These are phyloP conservation scores for Rhinogobio ventralis DNA, from an alignment of 2,797 vertebrate genomes.

Conservation along the genomic window DNA sequence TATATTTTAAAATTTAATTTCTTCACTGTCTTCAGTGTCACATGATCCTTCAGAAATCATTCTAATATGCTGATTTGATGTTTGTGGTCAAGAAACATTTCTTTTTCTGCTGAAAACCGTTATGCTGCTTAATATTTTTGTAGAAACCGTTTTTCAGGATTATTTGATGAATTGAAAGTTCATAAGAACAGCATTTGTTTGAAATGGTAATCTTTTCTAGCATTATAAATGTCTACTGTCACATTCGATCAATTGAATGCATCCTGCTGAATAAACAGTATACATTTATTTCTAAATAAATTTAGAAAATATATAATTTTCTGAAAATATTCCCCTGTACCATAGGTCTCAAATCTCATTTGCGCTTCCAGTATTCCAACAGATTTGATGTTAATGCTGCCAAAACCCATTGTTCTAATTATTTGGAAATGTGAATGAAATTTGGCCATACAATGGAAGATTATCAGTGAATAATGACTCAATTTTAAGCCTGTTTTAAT, in stretches of 20 bases:
- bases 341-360: background rate
- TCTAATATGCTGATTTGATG: too few species aligned
- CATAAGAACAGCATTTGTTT: background rate
- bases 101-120: background rate
- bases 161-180: background rate
- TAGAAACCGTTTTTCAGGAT: background rate
- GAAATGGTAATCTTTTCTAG: background rate
- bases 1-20: background rate
- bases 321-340: background rate
- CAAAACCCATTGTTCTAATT: background rate
- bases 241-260: background rate
- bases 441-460: background rate
- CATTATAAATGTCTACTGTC: background rate
- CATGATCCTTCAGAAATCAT: too few species aligned
- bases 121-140: background rate
- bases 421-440: background rate
- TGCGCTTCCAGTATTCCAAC: background rate
- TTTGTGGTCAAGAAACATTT: background rate
- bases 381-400: background rate
- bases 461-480: background rate
- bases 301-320: accelerated
- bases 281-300: background rate
- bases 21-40: too few species aligned
- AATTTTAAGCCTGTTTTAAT: background rate
- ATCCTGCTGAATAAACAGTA: background rate